Evolutionary conservation across 2,888 invertebrate species (phyloP).

Genomic region (Xiphydria camelus): DNA sequence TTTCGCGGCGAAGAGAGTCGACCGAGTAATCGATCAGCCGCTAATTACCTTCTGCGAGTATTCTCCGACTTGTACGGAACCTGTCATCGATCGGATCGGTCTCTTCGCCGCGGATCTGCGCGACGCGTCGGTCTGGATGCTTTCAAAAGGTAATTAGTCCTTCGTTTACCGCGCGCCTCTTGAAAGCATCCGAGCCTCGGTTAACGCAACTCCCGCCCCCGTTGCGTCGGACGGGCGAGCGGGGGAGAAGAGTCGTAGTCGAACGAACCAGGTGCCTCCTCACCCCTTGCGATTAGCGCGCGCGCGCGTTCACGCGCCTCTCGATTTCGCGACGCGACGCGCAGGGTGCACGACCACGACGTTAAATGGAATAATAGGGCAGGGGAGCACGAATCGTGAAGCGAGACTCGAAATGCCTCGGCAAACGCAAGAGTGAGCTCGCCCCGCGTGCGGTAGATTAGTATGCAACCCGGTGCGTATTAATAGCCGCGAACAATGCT

Average conservation of each 20-base stretch:
- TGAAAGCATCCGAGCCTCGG: constrained; percentile 58
- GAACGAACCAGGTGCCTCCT: too few species aligned
- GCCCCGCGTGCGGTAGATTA: constrained; percentile 40
- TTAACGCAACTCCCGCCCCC: too few species aligned
- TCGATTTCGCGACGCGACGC: constrained; percentile 1
- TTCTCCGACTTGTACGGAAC: too few species aligned
- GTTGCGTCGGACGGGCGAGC: too few species aligned
- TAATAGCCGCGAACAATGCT: constrained; percentile 55
- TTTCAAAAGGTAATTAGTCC: constrained; percentile 54
- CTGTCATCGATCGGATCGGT: too few species aligned
- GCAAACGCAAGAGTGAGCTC: constrained; percentile 9
- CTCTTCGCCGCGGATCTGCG: too few species aligned
- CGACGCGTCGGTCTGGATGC: too few species aligned
- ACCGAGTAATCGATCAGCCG: too few species aligned
- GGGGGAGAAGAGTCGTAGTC: too few species aligned
- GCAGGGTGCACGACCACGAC: constrained; percentile 10
- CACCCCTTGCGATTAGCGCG: too few species aligned
- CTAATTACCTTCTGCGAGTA: too few species aligned
- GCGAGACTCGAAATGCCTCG: constrained; percentile 16
- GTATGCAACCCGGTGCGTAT: constrained; percentile 53
- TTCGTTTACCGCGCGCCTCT: constrained; percentile 46
- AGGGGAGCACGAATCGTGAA: constrained; percentile 38
- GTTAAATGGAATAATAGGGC: constrained; percentile 47
- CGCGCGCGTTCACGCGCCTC: not conserved
- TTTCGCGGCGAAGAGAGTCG: too few species aligned